Evolutionary conservation across 2,888 invertebrate genomes (phyloP).

Genomic region (Odontothrips loti): DNA sequence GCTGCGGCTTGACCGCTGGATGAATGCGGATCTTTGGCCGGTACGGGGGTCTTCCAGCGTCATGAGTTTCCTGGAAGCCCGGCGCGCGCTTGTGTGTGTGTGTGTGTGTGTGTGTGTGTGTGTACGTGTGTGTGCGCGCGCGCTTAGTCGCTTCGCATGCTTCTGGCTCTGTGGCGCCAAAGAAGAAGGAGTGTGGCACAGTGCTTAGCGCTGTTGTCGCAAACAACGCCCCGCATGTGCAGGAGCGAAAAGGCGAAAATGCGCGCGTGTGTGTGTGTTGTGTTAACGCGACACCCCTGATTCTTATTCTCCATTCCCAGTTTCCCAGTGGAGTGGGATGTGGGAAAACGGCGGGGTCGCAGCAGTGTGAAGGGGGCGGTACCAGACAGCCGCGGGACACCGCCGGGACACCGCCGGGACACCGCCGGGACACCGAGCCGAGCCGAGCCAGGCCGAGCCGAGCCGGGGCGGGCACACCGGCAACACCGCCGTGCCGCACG

Average conservation of each 20-base stretch:
- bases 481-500: not conserved
- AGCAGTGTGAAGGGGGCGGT: too few species aligned
- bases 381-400: not conserved
- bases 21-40: not conserved
- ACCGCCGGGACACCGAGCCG: not conserved
- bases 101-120: not conserved
- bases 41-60: not conserved
- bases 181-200: not conserved
- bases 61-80: not conserved
- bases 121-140: too few species aligned
- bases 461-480: not conserved
- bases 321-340: too few species aligned
- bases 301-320: too few species aligned
- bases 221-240: too few species aligned
- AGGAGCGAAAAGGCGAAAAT: too few species aligned
- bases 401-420: not conserved
- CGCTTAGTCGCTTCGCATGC: too few species aligned
- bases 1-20: too few species aligned
- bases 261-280: too few species aligned
- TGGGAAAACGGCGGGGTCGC: too few species aligned
- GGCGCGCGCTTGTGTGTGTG: not conserved
- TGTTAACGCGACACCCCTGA: too few species aligned
- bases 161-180: not conserved
- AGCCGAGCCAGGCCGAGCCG: not conserved
- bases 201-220: not conserved